Percentiles rank a stretch among this genome's conserved stretches.
phyloP scores from a whole-genome alignment of 2,113 vertebrate genomes.

The Apteryx owenii region DNA sequence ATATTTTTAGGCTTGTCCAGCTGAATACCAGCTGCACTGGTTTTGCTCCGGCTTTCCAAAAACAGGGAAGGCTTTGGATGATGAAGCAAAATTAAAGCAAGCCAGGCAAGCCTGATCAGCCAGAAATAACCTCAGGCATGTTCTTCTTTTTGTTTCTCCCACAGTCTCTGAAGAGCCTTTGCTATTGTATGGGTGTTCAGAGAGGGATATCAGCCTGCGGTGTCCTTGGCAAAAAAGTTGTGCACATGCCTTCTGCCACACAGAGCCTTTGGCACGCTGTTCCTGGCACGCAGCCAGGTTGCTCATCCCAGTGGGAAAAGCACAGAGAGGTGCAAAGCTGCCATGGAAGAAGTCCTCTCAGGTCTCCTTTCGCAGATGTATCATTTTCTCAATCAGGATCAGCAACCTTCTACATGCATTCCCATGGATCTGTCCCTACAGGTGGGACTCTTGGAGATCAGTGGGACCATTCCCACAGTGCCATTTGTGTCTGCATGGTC shows the following conservation, averaged over 20 bases:
- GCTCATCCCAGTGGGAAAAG: not conserved
- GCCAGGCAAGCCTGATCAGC: not conserved
- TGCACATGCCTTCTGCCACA: not conserved
- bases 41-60: slow-evolving; percentile 11
- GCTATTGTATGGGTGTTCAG: not conserved
- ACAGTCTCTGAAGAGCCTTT: not conserved
- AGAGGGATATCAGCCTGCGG: not conserved
- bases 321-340: not conserved
- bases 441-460: not conserved
- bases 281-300: not conserved
- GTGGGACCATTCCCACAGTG: not conserved
- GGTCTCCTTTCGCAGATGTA: not conserved
- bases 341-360: not conserved
- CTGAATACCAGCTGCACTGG: slow-evolving; percentile 24
- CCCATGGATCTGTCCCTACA: not conserved
- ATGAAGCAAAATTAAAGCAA: slow-evolving; percentile 25
- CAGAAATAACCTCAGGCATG: not conserved
- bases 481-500: not conserved
- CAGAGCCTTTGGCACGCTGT: not conserved
- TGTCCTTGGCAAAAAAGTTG: not conserved
- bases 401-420: not conserved
- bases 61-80: not conserved
- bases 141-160: not conserved
- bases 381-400: not conserved
- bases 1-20: slow-evolving; percentile 26